phyloP scores from a whole-genome alignment of 2,113 vertebrate species.

The Pristiophorus japonicus region DNA sequence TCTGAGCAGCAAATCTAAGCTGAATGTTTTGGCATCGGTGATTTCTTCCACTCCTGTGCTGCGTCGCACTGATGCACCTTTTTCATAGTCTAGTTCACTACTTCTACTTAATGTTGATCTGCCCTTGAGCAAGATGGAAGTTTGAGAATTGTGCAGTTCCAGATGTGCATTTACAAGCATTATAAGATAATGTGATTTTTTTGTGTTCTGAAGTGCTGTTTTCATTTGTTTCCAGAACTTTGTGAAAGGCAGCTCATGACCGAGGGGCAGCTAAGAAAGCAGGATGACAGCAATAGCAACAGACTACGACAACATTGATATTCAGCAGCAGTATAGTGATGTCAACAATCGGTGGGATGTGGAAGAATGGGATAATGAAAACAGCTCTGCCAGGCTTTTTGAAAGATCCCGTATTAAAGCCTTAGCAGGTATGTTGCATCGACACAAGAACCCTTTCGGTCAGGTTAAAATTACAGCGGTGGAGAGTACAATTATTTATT shows the following conservation, averaged over 20 bases:
- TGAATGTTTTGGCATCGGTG: neutral
- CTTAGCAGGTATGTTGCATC: slow-evolving; percentile 69
- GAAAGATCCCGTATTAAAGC: slow-evolving; percentile 94
- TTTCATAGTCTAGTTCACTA: neutral
- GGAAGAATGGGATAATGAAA: slow-evolving; percentile 96
- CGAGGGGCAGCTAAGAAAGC: slow-evolving; percentile 58
- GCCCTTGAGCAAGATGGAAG: neutral
- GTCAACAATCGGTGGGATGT: slow-evolving; percentile 96
- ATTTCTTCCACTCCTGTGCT: neutral
- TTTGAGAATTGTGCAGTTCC: neutral
- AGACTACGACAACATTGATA: slow-evolving; percentile 87
- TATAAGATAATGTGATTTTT: neutral
- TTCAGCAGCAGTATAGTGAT: slow-evolving; percentile 88
- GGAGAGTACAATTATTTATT: neutral
- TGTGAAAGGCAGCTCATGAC: slow-evolving; percentile 68
- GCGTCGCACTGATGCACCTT: neutral
- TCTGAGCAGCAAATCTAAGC: neutral
- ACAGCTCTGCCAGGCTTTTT: slow-evolving; percentile 88
- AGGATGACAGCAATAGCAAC: slow-evolving; percentile 82
- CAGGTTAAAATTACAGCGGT: neutral
- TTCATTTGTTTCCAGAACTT: slow-evolving; percentile 51
- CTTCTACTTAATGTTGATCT: neutral
- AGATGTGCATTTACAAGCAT: neutral
- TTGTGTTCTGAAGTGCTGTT: slow-evolving; percentile 29
- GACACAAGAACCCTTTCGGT: neutral